These are phyloP conservation scores for Aviceda subcristata DNA, from an alignment of 2,113 vertebrate genomes.

Conservation along the genomic window DNA sequence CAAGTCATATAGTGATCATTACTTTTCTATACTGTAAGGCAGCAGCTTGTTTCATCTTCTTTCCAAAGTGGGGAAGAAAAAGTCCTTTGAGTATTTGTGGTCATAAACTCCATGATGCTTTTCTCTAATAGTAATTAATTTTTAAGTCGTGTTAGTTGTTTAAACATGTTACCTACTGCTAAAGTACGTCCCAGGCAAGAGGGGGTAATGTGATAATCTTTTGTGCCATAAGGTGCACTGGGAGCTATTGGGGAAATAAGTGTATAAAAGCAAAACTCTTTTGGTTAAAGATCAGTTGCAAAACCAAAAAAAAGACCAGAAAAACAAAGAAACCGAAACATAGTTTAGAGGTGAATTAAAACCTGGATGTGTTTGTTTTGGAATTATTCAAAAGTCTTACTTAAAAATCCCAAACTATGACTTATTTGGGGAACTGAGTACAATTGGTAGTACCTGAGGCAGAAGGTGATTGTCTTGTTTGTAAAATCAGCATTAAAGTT, in stretches of 20 bases:
- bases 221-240: background rate
- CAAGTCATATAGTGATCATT: background rate
- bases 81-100: background rate
- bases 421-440: background rate
- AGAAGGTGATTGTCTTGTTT: background rate
- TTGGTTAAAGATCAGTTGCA: background rate
- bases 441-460: background rate
- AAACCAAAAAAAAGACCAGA: background rate
- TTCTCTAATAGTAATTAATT: background rate
- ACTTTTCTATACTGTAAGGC: background rate
- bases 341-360: background rate
- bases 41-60: background rate
- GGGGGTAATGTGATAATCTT: background rate
- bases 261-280: background rate
- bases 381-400: background rate
- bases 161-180: background rate
- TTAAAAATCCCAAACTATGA: background rate
- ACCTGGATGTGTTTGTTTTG: background rate
- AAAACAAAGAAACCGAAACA: background rate
- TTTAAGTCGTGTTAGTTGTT: background rate
- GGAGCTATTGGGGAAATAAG: background rate
- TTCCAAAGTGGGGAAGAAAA: background rate
- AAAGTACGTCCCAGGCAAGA: background rate
- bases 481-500: background rate
- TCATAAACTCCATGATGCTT: background rate